These are phyloP conservation scores for Apodemus agrarius DNA, from an alignment of 2,797 vertebrate species.

Conservation along the genomic window DNA sequence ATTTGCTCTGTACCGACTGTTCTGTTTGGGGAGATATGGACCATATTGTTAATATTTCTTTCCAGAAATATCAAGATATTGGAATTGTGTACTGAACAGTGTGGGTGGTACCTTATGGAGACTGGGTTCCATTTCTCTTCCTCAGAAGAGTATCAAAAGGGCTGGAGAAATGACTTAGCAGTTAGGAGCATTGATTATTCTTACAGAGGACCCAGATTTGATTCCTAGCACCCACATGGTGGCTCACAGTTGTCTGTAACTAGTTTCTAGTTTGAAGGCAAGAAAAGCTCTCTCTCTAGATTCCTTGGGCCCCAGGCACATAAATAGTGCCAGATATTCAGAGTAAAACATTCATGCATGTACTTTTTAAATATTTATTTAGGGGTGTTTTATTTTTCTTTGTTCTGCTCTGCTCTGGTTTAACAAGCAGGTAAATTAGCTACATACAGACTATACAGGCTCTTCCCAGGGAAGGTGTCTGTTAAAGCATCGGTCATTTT, in stretches of 20 bases:
- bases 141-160: neutral
- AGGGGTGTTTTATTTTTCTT: neutral
- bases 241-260: neutral
- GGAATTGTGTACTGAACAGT: neutral
- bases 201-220: neutral
- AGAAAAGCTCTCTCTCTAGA: neutral
- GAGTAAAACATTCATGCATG: neutral
- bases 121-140: neutral
- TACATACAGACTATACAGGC: neutral
- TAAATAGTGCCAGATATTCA: neutral
- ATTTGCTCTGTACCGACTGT: neutral
- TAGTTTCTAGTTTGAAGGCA: neutral
- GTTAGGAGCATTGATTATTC: neutral
- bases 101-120: neutral
- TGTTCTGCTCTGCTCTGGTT: neutral
- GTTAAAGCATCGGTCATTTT: neutral
- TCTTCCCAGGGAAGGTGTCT: neutral
- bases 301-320: neutral
- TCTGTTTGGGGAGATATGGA: neutral
- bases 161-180: neutral
- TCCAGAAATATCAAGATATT: neutral
- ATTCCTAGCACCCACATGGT: neutral
- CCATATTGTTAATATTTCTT: slow-evolving; percentile 9
- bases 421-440: slow-evolving; percentile 23
- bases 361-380: neutral